Percentiles rank a stretch among this genome's conserved stretches.
Evolutionary conservation across 2,113 vertebrate genomes (phyloP).

Genomic region (Corynorhinus townsendii): DNA sequence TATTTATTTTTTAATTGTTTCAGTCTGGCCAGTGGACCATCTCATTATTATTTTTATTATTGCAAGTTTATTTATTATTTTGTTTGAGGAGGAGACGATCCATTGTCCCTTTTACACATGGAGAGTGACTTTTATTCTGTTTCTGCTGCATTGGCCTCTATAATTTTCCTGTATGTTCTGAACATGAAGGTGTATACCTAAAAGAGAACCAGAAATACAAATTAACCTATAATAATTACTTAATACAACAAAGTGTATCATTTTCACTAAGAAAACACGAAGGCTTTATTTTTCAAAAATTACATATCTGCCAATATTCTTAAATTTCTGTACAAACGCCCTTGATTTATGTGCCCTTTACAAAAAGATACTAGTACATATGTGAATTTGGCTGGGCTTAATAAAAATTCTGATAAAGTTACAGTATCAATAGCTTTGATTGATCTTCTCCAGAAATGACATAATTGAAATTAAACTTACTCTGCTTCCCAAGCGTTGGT

Average conservation of each 20-base stretch:
- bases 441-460: neutral
- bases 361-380: neutral
- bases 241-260: neutral
- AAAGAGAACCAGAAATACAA: neutral
- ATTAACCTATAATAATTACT: neutral
- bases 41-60: neutral
- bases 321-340: neutral
- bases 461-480: neutral
- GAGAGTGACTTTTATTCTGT: constrained; percentile 16
- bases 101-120: neutral
- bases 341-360: neutral
- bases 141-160: neutral
- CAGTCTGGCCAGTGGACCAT: neutral
- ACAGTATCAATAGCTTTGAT: neutral
- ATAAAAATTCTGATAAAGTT: neutral
- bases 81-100: neutral
- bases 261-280: constrained; percentile 47
- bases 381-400: neutral
- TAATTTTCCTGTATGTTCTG: constrained; percentile 8
- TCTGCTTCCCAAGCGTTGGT: neutral
- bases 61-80: neutral
- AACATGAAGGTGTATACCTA: neutral
- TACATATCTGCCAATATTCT: neutral
- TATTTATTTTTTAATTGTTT: neutral
- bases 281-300: neutral